Evolutionary conservation across 1,140 invertebrate species (phyloP).

Genomic region (Globodera ellingtonae): DNA sequence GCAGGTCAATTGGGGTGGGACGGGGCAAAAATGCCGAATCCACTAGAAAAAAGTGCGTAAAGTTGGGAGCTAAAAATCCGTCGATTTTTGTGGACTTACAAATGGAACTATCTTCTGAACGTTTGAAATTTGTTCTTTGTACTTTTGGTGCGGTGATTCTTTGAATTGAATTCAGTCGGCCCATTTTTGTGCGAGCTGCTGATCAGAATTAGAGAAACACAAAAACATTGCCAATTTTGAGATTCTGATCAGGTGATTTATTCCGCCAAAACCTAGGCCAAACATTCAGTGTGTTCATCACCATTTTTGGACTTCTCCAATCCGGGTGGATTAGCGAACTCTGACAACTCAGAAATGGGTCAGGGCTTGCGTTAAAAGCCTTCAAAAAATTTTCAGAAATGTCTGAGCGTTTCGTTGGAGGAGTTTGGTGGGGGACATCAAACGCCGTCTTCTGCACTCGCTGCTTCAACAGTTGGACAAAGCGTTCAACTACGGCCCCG

Average conservation of each 20-base stretch:
- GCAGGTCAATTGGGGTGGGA: too few species aligned
- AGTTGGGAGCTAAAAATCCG: too few species aligned
- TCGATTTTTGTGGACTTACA: too few species aligned
- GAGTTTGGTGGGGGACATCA: slow-evolving; percentile 94
- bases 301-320: background rate
- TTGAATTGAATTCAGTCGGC: background rate
- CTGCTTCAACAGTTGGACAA: slow-evolving; percentile 96
- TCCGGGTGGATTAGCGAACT: too few species aligned
- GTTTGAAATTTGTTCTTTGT: background rate
- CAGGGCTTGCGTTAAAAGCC: background rate
- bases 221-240: too few species aligned
- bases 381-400: slow-evolving; percentile 77
- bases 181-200: too few species aligned
- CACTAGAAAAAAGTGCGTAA: too few species aligned
- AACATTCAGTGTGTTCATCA: background rate
- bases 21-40: too few species aligned
- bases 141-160: background rate
- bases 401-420: slow-evolving; percentile 90
- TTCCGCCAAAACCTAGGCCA: background rate
- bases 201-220: too few species aligned
- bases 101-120: too few species aligned
- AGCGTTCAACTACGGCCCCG: slow-evolving; percentile 96
- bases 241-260: background rate
- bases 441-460: slow-evolving; percentile 89
- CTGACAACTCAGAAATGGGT: too few species aligned